A percentile compares a stretch with the other conserved stretches of the same genome.
These are phyloP conservation scores for Syngnathus floridae DNA, from an alignment of 2,113 vertebrate genomes.

Conservation along the genomic window DNA sequence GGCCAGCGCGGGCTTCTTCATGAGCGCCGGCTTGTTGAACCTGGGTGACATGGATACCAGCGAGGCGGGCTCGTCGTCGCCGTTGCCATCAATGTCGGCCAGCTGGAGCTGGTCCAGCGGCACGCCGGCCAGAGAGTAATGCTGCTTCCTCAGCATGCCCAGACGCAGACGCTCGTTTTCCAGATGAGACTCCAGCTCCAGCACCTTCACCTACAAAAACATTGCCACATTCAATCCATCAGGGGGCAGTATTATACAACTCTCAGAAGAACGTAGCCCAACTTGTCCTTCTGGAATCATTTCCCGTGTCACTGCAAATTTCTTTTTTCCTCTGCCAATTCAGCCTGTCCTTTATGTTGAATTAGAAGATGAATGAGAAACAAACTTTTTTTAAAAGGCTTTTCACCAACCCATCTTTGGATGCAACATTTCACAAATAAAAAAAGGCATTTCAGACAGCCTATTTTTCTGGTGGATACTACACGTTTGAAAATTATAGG, in stretches of 20 bases:
- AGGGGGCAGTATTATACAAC: too few species aligned
- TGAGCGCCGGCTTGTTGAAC: conserved; percentile 55
- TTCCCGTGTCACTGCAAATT: too few species aligned
- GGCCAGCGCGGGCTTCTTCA: conserved; percentile 81
- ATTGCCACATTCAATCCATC: too few species aligned
- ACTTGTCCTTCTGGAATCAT: too few species aligned
- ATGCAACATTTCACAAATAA: too few species aligned
- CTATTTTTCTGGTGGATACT: not conserved
- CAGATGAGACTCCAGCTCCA: conserved; percentile 85
- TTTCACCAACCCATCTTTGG: too few species aligned
- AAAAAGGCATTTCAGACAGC: too few species aligned
- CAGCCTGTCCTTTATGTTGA: too few species aligned
- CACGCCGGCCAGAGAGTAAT: conserved; percentile 80
- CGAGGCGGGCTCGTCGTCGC: conserved; percentile 24
- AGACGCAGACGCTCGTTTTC: conserved; percentile 83
- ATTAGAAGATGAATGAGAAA: too few species aligned
- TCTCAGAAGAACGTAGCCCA: too few species aligned
- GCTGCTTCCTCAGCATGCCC: conserved; percentile 87
- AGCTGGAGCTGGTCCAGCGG: conserved; percentile 40
- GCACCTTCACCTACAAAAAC: conserved; percentile 81
- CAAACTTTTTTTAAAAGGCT: too few species aligned
- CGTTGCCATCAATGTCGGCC: conserved; percentile 47
- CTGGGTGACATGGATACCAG: conserved; percentile 59
- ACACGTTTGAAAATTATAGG: not conserved
- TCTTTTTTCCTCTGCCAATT: too few species aligned